Evolutionary conservation across 1,140 invertebrate species (phyloP).

Genomic region (Panulirus ornatus): DNA sequence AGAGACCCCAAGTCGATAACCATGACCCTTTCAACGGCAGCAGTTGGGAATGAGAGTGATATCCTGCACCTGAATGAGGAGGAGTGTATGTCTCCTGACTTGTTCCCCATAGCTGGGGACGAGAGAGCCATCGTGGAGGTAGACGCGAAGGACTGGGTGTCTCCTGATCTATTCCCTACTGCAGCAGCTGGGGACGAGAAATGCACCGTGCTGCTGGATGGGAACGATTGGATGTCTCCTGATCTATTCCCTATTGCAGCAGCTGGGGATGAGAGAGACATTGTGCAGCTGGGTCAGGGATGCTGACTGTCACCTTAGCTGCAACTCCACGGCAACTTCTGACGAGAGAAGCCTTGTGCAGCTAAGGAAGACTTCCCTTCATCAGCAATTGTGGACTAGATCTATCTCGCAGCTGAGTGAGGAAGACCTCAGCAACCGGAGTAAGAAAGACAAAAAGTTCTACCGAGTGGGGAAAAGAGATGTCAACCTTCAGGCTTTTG

Average conservation of each 20-base stretch:
- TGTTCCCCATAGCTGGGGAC: not conserved
- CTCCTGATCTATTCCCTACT: not conserved
- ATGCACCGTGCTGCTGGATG: not conserved
- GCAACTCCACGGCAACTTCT: not conserved
- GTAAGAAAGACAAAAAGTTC: too few relatives aligned
- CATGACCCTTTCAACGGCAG: too few relatives aligned
- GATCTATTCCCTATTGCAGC: not conserved
- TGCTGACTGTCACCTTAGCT: not conserved
- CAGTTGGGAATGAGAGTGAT: not conserved
- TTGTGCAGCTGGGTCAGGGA: not conserved
- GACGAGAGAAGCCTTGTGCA: not conserved
- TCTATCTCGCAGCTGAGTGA: too few relatives aligned
- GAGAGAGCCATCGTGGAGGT: not conserved
- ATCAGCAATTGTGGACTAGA: too few relatives aligned
- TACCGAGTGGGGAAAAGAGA: too few relatives aligned
- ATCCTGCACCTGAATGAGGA: not conserved
- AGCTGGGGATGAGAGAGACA: not conserved
- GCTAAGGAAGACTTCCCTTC: too few relatives aligned
- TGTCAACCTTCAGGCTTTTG: too few relatives aligned
- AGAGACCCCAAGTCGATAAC: too few relatives aligned
- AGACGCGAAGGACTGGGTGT: not conserved
- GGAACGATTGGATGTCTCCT: not conserved
- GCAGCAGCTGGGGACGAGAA: not conserved
- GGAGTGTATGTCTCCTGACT: not conserved
- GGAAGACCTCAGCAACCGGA: too few relatives aligned